Conservation (phyloP, 1,140 invertebrate species). For the Proctacanthus coquilletti region DNA sequence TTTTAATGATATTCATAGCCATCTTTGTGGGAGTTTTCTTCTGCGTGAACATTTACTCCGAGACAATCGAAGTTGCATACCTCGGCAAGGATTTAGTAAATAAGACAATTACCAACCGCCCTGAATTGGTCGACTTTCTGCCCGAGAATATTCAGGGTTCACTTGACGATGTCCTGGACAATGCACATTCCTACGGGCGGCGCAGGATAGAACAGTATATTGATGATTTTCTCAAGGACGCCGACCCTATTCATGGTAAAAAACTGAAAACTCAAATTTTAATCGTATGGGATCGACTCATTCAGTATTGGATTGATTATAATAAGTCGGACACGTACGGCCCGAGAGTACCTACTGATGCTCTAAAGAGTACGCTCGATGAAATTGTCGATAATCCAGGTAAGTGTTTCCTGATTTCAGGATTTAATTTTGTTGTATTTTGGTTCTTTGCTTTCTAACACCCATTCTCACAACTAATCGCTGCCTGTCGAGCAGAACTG, state of each 20-base stretch:
- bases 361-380: constrained; percentile 45
- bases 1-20: constrained; percentile 47
- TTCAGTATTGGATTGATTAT: constrained; percentile 77
- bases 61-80: constrained; percentile 84
- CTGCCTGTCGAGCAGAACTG: too few relatives aligned
- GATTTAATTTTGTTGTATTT: constrained; percentile 9
- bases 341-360: constrained; percentile 48
- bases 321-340: constrained; percentile 38
- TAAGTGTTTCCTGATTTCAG: constrained; percentile 10
- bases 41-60: constrained; percentile 70
- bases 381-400: constrained; percentile 30
- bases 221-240: constrained; percentile 55
- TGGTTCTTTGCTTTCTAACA: not conserved
- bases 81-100: constrained; percentile 80
- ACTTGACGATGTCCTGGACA: constrained; percentile 75
- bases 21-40: constrained; percentile 28
- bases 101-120: constrained; percentile 73
- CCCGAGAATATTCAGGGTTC: constrained; percentile 53
- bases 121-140: constrained; percentile 59
- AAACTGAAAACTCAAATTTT: constrained; percentile 81
- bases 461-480: too few relatives aligned
- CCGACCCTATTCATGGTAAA: constrained; percentile 64
- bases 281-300: constrained; percentile 84
- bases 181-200: constrained; percentile 76
- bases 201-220: constrained; percentile 27